These are phyloP conservation scores for Cathartes aura DNA, from an alignment of 2,113 vertebrate species.

Conservation along the genomic window DNA sequence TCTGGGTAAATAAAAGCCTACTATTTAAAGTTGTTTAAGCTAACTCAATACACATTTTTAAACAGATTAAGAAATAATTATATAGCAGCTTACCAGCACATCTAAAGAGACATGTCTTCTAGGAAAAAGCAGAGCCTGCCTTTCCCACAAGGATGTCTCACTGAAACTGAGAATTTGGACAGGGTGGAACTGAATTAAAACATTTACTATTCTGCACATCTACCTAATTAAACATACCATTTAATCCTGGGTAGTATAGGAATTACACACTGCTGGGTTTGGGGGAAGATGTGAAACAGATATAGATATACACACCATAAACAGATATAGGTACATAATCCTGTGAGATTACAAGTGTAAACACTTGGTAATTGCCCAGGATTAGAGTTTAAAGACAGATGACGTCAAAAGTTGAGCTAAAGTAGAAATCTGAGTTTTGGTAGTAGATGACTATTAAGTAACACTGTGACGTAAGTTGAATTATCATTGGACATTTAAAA, in stretches of 20 bases:
- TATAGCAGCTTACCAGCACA: neutral
- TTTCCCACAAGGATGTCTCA: neutral
- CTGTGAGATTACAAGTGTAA: neutral
- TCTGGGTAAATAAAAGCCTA: neutral
- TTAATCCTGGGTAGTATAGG: neutral
- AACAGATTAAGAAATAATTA: constrained; percentile 13
- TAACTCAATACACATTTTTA: neutral
- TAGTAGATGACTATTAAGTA: neutral
- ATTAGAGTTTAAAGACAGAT: neutral
- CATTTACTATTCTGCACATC: neutral
- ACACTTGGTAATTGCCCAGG: neutral
- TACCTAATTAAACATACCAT: neutral
- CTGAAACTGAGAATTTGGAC: neutral
- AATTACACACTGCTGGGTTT: neutral
- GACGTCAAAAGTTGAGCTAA: neutral
- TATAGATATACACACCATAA: neutral
- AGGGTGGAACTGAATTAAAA: neutral
- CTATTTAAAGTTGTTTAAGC: constrained; percentile 11
- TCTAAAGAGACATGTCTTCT: neutral
- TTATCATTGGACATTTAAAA: neutral
- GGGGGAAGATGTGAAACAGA: neutral
- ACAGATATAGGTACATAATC: neutral
- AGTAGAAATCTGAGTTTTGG: neutral
- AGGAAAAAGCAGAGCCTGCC: neutral
- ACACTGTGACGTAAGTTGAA: neutral